Evolutionary conservation across 2,113 vertebrate species (phyloP), one percentile per base, ranked within the genome.

Genomic region (Lutjanus erythropterus): DNA sequence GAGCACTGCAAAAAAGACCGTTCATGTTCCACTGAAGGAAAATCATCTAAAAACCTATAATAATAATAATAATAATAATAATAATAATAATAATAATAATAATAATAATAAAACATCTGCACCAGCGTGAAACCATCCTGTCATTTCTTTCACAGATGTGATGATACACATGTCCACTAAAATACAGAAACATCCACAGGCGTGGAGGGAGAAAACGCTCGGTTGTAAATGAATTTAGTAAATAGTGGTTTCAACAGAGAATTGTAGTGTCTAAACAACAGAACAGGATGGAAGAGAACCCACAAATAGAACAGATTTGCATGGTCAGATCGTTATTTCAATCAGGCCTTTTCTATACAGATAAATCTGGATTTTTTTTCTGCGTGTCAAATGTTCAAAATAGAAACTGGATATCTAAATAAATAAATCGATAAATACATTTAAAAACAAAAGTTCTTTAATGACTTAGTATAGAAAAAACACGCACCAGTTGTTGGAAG

Each of bases 401-500:
- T 5, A n/a, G 25, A 56, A 56, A 29, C 1, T 2, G 14, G 29
- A n/a, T 14, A 14, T 55, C 16, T 46, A 21, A 47, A 11, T 39
- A 42, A 42, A 1, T 0, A 56, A 8, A 3, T 18, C 25, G 11
- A 52, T 29, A 19, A 41, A 53, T 53, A 27, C 3, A 53, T n/a
- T 6, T 58, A 29, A 71, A n/a, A 56, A 25, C 52, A 55, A 4
- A 4, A 3, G 12, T 9, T 21, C 7, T 4, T 25, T 16, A 39
- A 27, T 29, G 44, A 18, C 15, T 25, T 41, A 46, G 9, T 15
- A 23, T 35, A 2, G 1, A 37, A n/a, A 72, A 64, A 25, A 1
- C 1, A 79, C 97, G 96, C 91, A 99, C 98, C 97, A 99, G 96
- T 93, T 99, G 98, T 88, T 99, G 98, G 95, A 99, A 99, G 75